Percentiles rank a stretch among this genome's conserved stretches.
phyloP scores from a whole-genome alignment of 2,888 invertebrate genomes.

The Hypercompe scribonia region DNA sequence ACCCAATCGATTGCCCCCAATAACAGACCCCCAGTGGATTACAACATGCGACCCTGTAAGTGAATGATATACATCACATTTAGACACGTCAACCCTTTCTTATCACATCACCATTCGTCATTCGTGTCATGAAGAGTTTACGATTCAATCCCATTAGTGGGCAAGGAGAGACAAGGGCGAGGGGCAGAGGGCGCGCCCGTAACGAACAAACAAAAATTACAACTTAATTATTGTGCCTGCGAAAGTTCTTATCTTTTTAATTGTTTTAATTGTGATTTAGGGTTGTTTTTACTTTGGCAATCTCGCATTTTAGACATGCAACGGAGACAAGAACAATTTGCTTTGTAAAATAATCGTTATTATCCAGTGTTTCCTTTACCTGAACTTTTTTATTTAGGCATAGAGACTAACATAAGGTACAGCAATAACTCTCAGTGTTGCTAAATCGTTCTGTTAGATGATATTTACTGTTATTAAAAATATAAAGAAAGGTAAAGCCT shows the following conservation, averaged over 20 bases:
- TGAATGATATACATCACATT: slow-evolving; percentile 1
- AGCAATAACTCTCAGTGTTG: too few species aligned
- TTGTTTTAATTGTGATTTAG: slow-evolving; percentile 73
- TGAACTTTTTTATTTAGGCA: neutral
- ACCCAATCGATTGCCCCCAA: neutral
- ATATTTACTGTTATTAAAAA: too few species aligned
- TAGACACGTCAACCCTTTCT: slow-evolving; percentile 24
- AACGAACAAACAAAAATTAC: slow-evolving; percentile 71
- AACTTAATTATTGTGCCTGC: slow-evolving; percentile 66
- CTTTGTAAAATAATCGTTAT: neutral
- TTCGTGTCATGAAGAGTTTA: slow-evolving; percentile 35
- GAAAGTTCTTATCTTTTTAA: slow-evolving; percentile 70
- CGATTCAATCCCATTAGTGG: slow-evolving; percentile 51
- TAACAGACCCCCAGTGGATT: neutral
- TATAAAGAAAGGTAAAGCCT: too few species aligned
- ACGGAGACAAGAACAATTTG: slow-evolving; percentile 11
- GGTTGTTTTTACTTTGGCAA: slow-evolving; percentile 55
- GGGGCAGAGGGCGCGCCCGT: slow-evolving; percentile 38
- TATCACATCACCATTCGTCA: slow-evolving; percentile 32
- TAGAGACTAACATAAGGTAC: neutral
- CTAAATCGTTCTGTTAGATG: too few species aligned
- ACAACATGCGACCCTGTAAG: neutral
- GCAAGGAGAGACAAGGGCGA: slow-evolving; percentile 38
- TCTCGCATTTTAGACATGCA: slow-evolving; percentile 53
- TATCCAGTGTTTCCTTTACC: neutral